A percentile compares a stretch with the other conserved stretches of the same genome.
Conservation (phyloP, 2,113 vertebrate species). For the Hemicordylus capensis region DNA sequence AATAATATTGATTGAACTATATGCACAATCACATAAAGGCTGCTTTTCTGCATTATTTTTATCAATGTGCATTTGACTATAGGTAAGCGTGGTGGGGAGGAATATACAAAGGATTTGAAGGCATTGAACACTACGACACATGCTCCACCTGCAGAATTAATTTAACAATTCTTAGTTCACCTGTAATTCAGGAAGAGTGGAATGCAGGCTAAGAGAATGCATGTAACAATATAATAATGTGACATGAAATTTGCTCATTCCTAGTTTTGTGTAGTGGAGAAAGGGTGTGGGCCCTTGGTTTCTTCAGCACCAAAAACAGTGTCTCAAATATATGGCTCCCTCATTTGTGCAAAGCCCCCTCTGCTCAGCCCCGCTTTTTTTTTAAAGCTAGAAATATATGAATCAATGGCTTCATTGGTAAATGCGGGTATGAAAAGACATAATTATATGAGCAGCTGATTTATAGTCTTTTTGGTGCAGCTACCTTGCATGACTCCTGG, state of each 20-base stretch:
- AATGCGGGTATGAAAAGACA: not conserved
- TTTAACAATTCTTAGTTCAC: not conserved
- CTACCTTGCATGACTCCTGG: constrained; percentile 12
- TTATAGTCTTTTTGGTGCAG: constrained; percentile 35
- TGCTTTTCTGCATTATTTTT: too few relatives aligned
- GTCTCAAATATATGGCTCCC: not conserved
- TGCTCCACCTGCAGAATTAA: not conserved
- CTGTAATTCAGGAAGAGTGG: not conserved
- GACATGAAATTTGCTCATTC: not conserved
- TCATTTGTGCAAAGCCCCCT: not conserved
- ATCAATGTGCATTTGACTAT: not conserved
- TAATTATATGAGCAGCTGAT: constrained; percentile 21
- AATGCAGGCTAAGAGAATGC: not conserved
- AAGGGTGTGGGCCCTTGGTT: not conserved
- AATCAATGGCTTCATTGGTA: not conserved
- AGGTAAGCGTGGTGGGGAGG: too few relatives aligned
- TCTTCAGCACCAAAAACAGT: not conserved
- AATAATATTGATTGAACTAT: not conserved
- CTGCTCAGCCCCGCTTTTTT: not conserved
- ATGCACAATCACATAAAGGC: not conserved
- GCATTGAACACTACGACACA: not conserved
- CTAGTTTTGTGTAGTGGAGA: not conserved
- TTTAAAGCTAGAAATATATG: not conserved
- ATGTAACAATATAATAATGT: not conserved
- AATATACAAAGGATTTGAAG: not conserved